These are phyloP conservation scores for Saguinus midas DNA, from an alignment of 2,113 vertebrate genomes.

Conservation along the genomic window DNA sequence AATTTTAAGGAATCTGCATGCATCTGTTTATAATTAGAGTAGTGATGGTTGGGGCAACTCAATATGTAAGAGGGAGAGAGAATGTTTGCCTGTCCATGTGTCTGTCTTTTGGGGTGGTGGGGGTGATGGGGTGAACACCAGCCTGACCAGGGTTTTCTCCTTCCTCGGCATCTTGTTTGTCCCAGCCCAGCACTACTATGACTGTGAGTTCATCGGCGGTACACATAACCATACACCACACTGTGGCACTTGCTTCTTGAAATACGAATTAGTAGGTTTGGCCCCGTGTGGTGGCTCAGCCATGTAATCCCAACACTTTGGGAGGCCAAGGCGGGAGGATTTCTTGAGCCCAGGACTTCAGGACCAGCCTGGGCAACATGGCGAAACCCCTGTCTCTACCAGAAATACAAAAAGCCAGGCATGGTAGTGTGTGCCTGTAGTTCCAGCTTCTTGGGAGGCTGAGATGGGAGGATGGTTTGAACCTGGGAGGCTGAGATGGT, in stretches of 20 bases:
- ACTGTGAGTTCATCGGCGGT: not conserved
- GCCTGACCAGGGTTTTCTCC: not conserved
- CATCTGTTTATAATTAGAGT: not conserved
- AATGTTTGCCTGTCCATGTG: not conserved
- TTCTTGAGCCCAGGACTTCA: not conserved
- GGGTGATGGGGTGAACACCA: not conserved
- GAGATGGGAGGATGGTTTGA: not conserved
- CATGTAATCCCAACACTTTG: not conserved
- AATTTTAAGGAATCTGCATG: not conserved
- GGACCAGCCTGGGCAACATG: not conserved
- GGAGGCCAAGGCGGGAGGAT: not conserved
- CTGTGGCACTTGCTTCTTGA: not conserved
- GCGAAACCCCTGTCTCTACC: not conserved
- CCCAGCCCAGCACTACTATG: not conserved
- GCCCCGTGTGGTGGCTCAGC: not conserved
- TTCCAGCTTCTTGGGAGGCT: not conserved
- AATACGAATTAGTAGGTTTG: not conserved
- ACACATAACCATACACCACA: fast-evolving
- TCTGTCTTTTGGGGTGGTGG: not conserved
- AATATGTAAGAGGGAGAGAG: not conserved
- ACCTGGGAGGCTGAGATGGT: not conserved
- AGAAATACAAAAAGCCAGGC: not conserved
- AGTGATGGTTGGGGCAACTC: not conserved
- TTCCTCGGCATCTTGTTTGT: not conserved
- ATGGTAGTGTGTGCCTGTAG: not conserved